These are phyloP conservation scores for Origma solitaria DNA, from an alignment of 2,113 vertebrate genomes.

Conservation along the genomic window DNA sequence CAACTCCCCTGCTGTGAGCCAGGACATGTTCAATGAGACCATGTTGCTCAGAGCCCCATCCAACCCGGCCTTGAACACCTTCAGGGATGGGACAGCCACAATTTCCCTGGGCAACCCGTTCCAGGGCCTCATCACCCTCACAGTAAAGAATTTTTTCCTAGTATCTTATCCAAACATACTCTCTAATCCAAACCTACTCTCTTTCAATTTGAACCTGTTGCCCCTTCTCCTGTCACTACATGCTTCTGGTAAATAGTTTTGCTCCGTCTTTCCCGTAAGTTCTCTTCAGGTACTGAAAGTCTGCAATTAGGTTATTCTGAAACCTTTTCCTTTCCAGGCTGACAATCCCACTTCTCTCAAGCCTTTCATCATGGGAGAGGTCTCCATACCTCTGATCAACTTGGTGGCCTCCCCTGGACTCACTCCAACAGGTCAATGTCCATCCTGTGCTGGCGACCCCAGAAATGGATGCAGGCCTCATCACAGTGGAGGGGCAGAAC, in stretches of 20 bases:
- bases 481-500: not conserved
- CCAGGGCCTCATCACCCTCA: not conserved
- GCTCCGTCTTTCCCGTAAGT: accelerated
- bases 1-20: not conserved
- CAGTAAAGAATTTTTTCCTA: not conserved
- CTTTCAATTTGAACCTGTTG: not conserved
- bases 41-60: not conserved
- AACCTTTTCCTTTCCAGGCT: not conserved
- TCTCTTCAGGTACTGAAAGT: not conserved
- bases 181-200: not conserved
- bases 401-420: not conserved
- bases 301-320: not conserved
- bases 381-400: not conserved
- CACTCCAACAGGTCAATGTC: not conserved
- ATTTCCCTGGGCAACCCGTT: not conserved
- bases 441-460: not conserved
- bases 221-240: no score
- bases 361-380: not conserved
- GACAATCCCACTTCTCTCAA: not conserved
- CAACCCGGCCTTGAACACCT: not conserved
- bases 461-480: not conserved
- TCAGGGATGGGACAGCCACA: not conserved
- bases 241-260: not conserved
- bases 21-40: not conserved
- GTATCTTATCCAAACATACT: not conserved